Conservation (phyloP, 2,797 vertebrate species). For the Micrastur ruficollis region DNA sequence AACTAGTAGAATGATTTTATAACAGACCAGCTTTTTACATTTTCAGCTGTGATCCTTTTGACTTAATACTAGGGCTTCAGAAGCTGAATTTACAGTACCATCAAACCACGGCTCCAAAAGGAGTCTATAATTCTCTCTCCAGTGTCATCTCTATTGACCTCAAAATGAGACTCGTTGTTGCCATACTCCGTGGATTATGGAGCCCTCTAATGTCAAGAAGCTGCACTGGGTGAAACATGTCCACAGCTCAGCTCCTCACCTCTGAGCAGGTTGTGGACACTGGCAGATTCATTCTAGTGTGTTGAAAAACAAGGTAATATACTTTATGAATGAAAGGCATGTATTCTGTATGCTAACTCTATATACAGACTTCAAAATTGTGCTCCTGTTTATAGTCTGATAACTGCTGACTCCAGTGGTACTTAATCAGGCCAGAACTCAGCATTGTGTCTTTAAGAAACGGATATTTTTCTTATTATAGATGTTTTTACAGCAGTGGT, state of each 20-base stretch:
- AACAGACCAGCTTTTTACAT: not conserved
- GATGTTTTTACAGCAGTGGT: not conserved
- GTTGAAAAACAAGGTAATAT: not conserved
- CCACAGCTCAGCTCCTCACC: not conserved
- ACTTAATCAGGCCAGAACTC: not conserved
- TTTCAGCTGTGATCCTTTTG: not conserved
- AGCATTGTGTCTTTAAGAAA: not conserved
- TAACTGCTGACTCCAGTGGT: not conserved
- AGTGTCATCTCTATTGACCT: not conserved
- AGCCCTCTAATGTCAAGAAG: conserved; percentile 67
- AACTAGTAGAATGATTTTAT: not conserved
- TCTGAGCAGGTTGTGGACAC: not conserved
- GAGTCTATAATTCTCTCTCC: not conserved
- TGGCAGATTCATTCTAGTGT: not conserved
- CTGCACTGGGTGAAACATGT: not conserved
- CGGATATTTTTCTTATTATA: not conserved
- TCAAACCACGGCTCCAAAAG: not conserved
- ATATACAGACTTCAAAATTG: not conserved
- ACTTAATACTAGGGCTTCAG: not conserved
- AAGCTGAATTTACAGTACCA: not conserved
- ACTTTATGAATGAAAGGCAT: not conserved
- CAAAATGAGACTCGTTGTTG: not conserved
- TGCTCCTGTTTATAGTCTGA: not conserved
- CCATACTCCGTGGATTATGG: conserved; percentile 41
- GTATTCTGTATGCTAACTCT: not conserved